Conservation (phyloP, 2,113 vertebrate genomes). For the Anas platyrhynchos region DNA sequence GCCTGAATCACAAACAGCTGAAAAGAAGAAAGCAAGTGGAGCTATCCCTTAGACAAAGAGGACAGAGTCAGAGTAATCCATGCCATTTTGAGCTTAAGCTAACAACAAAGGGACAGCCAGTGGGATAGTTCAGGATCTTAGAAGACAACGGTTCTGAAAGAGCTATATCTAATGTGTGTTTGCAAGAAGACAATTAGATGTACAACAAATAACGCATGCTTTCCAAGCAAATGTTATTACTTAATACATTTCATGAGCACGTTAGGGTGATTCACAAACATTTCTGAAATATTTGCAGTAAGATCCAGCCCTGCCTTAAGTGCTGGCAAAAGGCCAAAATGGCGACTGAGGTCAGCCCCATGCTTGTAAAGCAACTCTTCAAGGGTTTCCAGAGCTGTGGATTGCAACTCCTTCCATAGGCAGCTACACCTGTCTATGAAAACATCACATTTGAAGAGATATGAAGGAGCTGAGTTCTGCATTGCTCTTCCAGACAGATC, state of each 20-base stretch:
- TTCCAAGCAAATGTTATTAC: background rate
- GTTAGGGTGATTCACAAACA: background rate
- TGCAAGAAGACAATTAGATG: fast-evolving
- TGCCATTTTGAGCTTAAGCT: background rate
- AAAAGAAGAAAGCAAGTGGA: background rate
- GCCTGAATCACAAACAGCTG: background rate
- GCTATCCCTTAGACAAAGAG: background rate
- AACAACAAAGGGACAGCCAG: background rate
- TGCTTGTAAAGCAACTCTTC: background rate
- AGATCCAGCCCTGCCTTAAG: background rate
- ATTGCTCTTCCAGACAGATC: background rate
- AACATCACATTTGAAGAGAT: background rate
- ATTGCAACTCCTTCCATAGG: background rate
- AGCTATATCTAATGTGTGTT: background rate
- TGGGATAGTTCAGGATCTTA: fast-evolving
- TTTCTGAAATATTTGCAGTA: background rate
- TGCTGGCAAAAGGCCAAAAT: background rate
- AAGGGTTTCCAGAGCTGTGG: background rate
- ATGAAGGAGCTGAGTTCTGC: background rate
- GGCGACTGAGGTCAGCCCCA: too few species aligned
- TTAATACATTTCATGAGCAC: background rate
- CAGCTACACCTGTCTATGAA: background rate
- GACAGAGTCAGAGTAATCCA: background rate
- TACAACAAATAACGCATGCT: background rate
- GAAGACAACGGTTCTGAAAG: background rate